Base-by-base conservation (phyloP, 2,888 invertebrate genomes). In the Metalampra italica region DNA sequence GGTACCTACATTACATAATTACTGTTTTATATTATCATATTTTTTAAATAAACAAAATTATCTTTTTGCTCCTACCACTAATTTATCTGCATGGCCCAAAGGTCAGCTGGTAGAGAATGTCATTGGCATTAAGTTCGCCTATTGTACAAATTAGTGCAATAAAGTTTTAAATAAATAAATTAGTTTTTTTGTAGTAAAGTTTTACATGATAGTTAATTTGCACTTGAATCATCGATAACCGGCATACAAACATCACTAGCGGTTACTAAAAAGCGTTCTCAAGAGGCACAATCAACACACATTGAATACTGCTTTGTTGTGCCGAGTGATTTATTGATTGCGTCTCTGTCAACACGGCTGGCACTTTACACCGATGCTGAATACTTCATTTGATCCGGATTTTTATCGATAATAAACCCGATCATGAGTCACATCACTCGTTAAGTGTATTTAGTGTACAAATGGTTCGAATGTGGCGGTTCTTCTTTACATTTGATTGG, bases 311-410 rank as follows among this genome's bases (percentile, higher is more conserved):
- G 76, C 83, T 82, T 87, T 88, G 84, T 87, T 68, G 71, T 62
- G 63, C 71, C 78, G 78, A 86, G 85, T 89, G 88, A 89, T 89
- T 89, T 89, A 89, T 89, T 87, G 89, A 89, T 86, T 83, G 81
- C 86, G 78, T 82, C 83, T 87, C 88, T 89, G 89, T 89, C 89
- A 89, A 88, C 89, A 88, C 81, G 67, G 72, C 79, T 72, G 79
- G 80, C 79, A 82, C 71, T 79, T 78, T 61, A 80, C 79, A 78
- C 72, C 63, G 66, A 60, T 65, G 62, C 70, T 88, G 86, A 89
- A 88, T 89, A 88, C 88, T 87, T 89, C 89, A 88, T 89, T 88
- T 88, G 87, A 87, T 86, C 85, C 85, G 84, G 81, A 86, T 88
- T 85, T 85, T 86, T 84, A 88, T 88, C 87, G 87, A 87, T 80